These are phyloP conservation scores for Laspeyria flexula DNA, from an alignment of 2,888 invertebrate genomes.

Conservation along the genomic window DNA sequence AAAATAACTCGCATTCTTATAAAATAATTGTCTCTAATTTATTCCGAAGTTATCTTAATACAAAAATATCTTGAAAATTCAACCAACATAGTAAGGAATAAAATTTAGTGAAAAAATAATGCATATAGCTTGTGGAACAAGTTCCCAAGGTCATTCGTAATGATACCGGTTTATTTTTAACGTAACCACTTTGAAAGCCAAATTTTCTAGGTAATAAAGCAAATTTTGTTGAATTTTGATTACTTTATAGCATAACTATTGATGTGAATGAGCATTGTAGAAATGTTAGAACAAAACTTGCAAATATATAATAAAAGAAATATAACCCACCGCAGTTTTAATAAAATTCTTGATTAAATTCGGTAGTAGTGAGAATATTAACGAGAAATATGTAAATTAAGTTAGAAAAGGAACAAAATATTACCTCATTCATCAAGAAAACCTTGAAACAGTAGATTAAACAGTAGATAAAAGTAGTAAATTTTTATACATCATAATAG, in stretches of 20 bases:
- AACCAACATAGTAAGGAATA: slow-evolving; percentile 14
- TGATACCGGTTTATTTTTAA: slow-evolving; percentile 45
- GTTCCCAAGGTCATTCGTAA: slow-evolving; percentile 41
- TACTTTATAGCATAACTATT: slow-evolving; percentile 18
- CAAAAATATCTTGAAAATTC: background rate
- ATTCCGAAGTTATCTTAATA: background rate
- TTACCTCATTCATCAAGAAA: background rate
- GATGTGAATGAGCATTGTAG: slow-evolving; percentile 9
- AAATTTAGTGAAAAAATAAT: slow-evolving; percentile 36
- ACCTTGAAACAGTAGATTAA: background rate
- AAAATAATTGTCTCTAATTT: background rate
- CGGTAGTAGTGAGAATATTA: background rate
- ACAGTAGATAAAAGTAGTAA: too few relatives aligned
- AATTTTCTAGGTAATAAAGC: slow-evolving; percentile 47
- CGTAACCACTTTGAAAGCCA: slow-evolving; percentile 42
- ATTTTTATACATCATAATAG: too few relatives aligned
- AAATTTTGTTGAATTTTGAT: slow-evolving; percentile 39
- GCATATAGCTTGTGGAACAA: slow-evolving; percentile 41
- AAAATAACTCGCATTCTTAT: too few relatives aligned
- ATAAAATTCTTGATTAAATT: background rate
- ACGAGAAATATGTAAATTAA: background rate
- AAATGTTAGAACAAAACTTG: background rate
- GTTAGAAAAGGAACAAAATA: background rate
- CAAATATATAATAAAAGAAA: background rate
- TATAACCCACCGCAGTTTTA: background rate